Evolutionary conservation across 2,113 vertebrate genomes (phyloP).

Genomic region (Pteruthius melanotis): DNA sequence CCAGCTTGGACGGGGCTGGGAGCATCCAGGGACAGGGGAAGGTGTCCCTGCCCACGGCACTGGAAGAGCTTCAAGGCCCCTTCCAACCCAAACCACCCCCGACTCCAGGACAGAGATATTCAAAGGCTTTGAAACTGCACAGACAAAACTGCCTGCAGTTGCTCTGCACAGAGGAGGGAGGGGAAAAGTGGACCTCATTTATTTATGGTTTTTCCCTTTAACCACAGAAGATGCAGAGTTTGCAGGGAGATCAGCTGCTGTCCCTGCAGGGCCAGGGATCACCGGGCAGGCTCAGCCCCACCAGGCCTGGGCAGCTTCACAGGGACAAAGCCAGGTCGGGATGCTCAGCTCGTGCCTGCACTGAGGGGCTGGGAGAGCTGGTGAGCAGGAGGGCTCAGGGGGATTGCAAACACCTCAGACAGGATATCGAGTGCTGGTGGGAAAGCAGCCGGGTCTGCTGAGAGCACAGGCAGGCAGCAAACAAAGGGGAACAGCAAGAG

Average conservation of each 20-base stretch:
- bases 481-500: neutral
- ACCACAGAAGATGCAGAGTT: neutral
- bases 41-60: neutral
- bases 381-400: neutral
- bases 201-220: neutral
- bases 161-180: neutral
- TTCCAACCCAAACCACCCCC: neutral
- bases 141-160: neutral
- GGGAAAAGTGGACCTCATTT: neutral
- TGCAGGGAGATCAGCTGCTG: neutral
- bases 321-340: neutral
- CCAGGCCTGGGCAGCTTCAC: neutral
- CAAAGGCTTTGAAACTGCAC: neutral
- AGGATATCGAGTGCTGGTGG: neutral
- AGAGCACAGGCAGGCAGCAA: neutral
- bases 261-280: neutral
- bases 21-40: neutral
- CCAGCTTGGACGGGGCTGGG: neutral
- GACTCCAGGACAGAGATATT: no score
- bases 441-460: neutral
- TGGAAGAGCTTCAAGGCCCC: neutral
- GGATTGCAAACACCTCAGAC: neutral
- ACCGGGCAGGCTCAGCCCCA: neutral
- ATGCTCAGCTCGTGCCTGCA: neutral
- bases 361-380: neutral